Conservation (phyloP, 2,113 vertebrate species). For the Atrichornis clamosus region DNA sequence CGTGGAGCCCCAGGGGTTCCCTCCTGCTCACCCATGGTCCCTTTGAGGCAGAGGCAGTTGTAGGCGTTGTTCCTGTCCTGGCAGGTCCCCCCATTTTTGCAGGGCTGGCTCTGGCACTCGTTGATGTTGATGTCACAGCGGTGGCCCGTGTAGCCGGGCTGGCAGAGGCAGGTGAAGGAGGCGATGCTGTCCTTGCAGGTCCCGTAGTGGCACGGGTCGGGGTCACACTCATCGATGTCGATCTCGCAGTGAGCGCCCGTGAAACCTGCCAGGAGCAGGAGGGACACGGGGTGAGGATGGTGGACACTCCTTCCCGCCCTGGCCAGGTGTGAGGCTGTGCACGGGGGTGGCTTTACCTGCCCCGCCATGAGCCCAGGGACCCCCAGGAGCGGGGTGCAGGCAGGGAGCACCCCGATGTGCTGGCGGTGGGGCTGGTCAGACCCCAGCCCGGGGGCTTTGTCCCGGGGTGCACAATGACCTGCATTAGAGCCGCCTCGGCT, state of each 20-base stretch:
- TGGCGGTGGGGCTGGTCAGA: neutral
- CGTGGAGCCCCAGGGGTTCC: accelerated
- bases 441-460: neutral
- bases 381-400: neutral
- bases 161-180: conserved; percentile 87
- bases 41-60: conserved; percentile 86
- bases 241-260: conserved; percentile 84
- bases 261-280: conserved; percentile 75
- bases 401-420: neutral
- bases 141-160: conserved; percentile 85
- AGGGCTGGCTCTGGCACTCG: conserved; percentile 92
- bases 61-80: conserved; percentile 87
- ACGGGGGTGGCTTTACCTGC: accelerated
- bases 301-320: neutral
- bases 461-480: neutral
- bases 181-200: conserved; percentile 87
- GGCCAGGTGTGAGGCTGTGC: accelerated
- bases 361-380: accelerated
- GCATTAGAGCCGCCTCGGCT: neutral
- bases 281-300: neutral
- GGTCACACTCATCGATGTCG: conserved; percentile 86
- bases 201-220: conserved; percentile 90
- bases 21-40: conserved; percentile 81
- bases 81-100: conserved; percentile 89
- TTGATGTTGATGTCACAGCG: conserved; percentile 93